Conservation (phyloP, 2,888 invertebrate species). For the Ctena decussata region DNA sequence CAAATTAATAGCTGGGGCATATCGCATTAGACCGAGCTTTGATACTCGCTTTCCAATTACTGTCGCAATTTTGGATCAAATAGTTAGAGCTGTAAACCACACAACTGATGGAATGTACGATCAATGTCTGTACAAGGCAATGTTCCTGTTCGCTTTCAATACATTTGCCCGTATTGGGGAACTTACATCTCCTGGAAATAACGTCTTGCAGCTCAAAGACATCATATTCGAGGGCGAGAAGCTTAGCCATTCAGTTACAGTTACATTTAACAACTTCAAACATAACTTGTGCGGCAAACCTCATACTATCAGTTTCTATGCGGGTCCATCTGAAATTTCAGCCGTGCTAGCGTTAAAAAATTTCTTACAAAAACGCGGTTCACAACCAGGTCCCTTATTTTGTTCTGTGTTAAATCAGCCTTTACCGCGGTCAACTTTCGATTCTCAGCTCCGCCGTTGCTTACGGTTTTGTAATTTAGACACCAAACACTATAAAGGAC, state of each 20-base stretch:
- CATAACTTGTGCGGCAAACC: background rate
- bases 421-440: background rate
- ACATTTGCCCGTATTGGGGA: background rate
- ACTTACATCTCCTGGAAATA: background rate
- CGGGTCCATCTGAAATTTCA: background rate
- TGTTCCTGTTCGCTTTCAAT: background rate
- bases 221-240: background rate
- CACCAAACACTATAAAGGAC: background rate
- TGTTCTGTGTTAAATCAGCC: too few relatives aligned
- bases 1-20: too few relatives aligned
- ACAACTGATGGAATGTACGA: background rate
- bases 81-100: background rate
- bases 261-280: background rate
- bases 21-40: background rate
- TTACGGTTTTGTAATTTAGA: background rate
- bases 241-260: background rate
- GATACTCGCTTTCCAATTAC: background rate
- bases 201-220: background rate
- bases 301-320: background rate
- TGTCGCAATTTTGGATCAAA: background rate
- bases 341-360: background rate
- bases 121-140: background rate
- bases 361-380: background rate
- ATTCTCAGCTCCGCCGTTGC: background rate
- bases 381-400: too few relatives aligned